Conservation (phyloP, 2,113 vertebrate genomes). For the Pseudorectes ferrugineus region DNA sequence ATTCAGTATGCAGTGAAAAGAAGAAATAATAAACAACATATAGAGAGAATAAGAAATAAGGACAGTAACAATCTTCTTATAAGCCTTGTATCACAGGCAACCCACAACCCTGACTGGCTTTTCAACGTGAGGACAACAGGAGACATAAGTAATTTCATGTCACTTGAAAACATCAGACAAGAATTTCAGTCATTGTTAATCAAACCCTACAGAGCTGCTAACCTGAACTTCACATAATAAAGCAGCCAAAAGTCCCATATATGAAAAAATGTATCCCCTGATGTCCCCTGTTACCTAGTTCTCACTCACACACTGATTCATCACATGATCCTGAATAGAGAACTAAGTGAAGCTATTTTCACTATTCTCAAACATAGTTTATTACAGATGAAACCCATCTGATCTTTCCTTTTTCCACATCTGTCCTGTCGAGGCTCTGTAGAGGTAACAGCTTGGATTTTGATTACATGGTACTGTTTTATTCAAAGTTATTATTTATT, state of each 20-base stretch:
- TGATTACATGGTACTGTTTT: background rate
- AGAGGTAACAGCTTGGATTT: background rate
- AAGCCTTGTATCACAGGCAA: background rate
- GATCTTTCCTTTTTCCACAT: background rate
- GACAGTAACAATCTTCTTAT: background rate
- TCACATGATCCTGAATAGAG: background rate
- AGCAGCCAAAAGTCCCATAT: background rate
- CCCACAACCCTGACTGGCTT: background rate
- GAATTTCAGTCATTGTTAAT: background rate
- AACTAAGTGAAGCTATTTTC: background rate
- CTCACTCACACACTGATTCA: background rate
- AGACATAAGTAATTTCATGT: background rate
- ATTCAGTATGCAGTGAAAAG: background rate
- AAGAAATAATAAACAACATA: background rate
- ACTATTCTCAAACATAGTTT: background rate
- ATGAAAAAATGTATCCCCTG: background rate
- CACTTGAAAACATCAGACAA: background rate
- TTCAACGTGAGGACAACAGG: background rate
- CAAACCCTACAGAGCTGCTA: background rate
- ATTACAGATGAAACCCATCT: background rate
- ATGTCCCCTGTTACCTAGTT: background rate
- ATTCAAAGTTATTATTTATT: background rate
- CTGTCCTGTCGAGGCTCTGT: accelerated
- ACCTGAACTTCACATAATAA: background rate
- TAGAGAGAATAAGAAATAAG: background rate